Base-by-base conservation (phyloP, 2,888 invertebrate genomes). In the Erebia aethiops region DNA sequence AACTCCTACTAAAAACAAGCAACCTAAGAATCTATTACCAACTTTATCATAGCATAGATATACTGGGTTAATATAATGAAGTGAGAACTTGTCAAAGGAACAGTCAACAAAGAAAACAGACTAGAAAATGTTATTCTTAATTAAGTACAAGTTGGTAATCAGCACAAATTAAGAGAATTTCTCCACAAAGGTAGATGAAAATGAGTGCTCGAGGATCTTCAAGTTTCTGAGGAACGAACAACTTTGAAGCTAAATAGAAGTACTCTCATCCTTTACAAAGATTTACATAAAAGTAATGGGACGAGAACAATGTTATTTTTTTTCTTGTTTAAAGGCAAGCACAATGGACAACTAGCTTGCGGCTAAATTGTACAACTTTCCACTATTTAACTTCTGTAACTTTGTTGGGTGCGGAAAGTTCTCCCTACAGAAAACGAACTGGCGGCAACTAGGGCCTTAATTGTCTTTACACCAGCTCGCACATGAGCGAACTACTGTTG, bases 301-400 rank as follows among this genome's bases (percentile, higher is more conserved):
- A 64, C n/a, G 10, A 13, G 52, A 64, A 65, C 68, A 61, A 68
- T 70, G 68, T 72, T 77, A 74, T 77, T 76, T 76, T 56, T 56
- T 26, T 26, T 57, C 26, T 77, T 76, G 11, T 16, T 1, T 49
- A 62, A 75, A 75, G 66, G 58, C 11, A 61, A 72, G 70, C 74
- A 76, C 78, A 75, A 76, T 75, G 75, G 72, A 76, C 74, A 85
- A 79, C 82, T 81, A 77, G 80, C 85, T 85, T 82, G 86, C 81
- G 85, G 86, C 82, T 80, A 86, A 87, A 86, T 85, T 84, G 86
- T 84, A 83, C 84, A 87, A 88, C 84, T 88, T 87, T 82, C 79
- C 84, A 86, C 86, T 88, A 87, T 88, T 88, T 88, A 87, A 88
- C 86, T 88, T 87, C 18, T 75, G 74, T 79, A 87, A 88, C 83